Conservation (phyloP, 1,140 invertebrate genomes). For the Colletes gigas region DNA sequence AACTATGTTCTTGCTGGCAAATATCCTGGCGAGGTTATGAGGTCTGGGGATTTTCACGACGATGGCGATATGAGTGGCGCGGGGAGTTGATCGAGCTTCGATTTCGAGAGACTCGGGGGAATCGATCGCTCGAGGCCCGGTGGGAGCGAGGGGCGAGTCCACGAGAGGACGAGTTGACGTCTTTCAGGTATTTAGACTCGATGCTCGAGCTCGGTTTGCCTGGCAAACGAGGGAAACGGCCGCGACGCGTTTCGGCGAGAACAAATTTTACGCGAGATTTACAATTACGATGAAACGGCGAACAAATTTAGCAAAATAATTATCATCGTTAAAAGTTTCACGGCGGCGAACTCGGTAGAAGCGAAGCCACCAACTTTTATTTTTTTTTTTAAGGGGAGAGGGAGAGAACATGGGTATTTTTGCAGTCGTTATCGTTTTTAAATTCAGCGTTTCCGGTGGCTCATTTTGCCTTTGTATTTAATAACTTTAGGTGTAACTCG, state of each 20-base stretch:
- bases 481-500: too few relatives aligned
- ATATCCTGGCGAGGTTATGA: conserved; percentile 6
- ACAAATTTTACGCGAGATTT: neutral
- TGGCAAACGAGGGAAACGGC: neutral
- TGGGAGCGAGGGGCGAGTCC: neutral
- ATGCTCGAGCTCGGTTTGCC: neutral
- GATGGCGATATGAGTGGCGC: neutral
- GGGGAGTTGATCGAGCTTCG: conserved; percentile 1
- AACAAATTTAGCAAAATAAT: neutral
- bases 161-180: neutral
- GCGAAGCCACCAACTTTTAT: too few relatives aligned
- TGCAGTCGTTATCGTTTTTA: too few relatives aligned
- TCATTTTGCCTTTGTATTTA: too few relatives aligned
- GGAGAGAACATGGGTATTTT: too few relatives aligned
- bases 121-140: neutral
- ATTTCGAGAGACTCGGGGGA: neutral
- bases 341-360: neutral
- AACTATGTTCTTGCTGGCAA: neutral
- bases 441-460: too few relatives aligned
- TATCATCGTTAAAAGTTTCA: conserved; percentile 10
- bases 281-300: neutral
- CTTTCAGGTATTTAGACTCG: conserved; percentile 2
- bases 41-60: neutral
- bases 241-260: neutral
- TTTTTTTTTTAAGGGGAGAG: too few relatives aligned